Base-by-base conservation (phyloP, 2,113 vertebrate species). In the Calidris pugnax region DNA sequence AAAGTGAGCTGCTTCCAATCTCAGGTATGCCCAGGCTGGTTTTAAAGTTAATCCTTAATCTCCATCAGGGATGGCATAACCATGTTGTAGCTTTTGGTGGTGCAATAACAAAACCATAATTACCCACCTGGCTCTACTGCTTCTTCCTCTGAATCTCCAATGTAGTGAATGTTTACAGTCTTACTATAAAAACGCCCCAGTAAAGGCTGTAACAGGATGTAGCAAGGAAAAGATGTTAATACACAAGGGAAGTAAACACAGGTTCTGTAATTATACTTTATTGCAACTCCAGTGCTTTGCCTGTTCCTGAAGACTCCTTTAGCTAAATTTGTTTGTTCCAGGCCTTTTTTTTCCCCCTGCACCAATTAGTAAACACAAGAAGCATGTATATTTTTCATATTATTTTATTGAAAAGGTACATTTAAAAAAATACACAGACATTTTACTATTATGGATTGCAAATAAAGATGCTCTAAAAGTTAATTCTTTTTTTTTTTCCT, bases 381-480 rank as follows among this genome's bases (percentile, higher is more conserved):
- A 95, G 59, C 77, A 80, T 71, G 73, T 89, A 82, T 89, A 96
- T 96, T 98, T 98, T 98, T 93, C 93, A 94, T 93, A 94, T 92
- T 92, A 89, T 98, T 99, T 99, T 99, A 99, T 98, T 99, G 98
- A 98, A 99, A 99, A 99, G 96, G 78, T 98, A 98, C 98, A 98
- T 98, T 98, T 99, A 98, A 98, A 98, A 98, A 98, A 98, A 98
- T 98, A 98, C 98, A 98, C 98, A 98, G 98, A 98, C 98, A 98
- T 98, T 98, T 98, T 98, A 98, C 98, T 98, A 98, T 98, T 98
- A 98, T 97, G 98, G 98, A 97, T 97, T 96, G 98, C 97, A 98
- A 97, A 98, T 97, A 98, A 97, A 98, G 97, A 97, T 97, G 94
- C 92, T 98, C 96, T 98, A 96, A 97, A 98, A 98, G 96, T 97